Percentiles rank a stretch among this genome's conserved stretches.
phyloP scores from a whole-genome alignment of 2,888 invertebrate species.

The Pollenia labialis region DNA sequence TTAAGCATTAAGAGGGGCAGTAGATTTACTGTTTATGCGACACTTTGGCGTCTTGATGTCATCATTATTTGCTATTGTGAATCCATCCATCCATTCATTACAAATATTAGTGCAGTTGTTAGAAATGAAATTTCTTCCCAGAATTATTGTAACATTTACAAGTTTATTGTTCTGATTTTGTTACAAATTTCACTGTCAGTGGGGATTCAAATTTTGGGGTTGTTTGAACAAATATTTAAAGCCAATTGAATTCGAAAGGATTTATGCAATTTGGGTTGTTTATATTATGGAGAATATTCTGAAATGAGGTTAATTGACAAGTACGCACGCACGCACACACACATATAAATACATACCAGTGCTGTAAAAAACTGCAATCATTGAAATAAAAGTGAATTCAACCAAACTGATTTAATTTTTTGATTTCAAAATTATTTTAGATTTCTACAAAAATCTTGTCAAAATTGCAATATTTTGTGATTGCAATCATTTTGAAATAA shows the following conservation, averaged over 20 bases:
- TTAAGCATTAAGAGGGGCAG: slow-evolving; percentile 31
- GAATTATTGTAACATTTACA: neutral
- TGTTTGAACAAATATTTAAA: neutral
- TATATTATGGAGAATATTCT: neutral
- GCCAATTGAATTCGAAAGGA: slow-evolving; percentile 10
- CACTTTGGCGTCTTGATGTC: slow-evolving; percentile 68
- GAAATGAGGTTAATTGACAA: slow-evolving; percentile 62
- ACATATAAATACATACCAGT: neutral
- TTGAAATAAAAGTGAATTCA: no score
- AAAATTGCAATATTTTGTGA: no score
- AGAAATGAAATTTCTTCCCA: neutral
- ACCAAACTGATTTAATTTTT: no score
- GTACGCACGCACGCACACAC: neutral
- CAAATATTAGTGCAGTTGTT: slow-evolving; percentile 23
- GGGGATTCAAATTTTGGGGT: slow-evolving; percentile 19
- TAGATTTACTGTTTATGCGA: slow-evolving; percentile 49
- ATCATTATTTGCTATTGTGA: slow-evolving; percentile 59
- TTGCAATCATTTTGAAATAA: no score
- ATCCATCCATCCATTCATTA: neutral
- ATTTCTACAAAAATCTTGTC: no score
- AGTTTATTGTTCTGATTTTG: slow-evolving; percentile 39
- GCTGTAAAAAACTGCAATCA: no score
- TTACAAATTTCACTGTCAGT: slow-evolving; percentile 6
- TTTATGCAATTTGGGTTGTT: slow-evolving; percentile 55
- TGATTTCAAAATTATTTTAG: no score